phyloP scores from a whole-genome alignment of 2,797 vertebrate species.

The Girardinus metallicus region DNA sequence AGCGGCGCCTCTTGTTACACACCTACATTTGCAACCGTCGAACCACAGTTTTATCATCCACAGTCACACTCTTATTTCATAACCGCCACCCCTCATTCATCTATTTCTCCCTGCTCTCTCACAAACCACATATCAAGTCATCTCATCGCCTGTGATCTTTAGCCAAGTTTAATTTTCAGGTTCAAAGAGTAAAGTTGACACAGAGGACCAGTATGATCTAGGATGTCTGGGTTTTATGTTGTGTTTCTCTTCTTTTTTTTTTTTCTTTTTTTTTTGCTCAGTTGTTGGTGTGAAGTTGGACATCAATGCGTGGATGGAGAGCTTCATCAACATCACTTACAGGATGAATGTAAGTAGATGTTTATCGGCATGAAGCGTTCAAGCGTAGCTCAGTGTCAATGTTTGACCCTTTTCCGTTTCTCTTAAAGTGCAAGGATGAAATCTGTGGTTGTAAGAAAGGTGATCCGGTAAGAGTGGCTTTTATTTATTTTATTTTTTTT shows the following conservation, averaged over 20 bases:
- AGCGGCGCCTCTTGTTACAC: conserved; percentile 28
- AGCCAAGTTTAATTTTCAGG: conserved; percentile 68
- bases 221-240: conserved; percentile 62
- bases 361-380: background rate
- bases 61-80: conserved; percentile 37
- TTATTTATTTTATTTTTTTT: background rate
- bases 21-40: conserved; percentile 5
- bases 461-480: conserved; percentile 81
- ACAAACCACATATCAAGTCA: conserved; percentile 68
- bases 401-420: conserved; percentile 4
- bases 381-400: background rate
- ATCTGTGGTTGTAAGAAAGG: conserved; percentile 91
- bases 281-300: conserved; percentile 96
- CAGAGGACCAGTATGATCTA: conserved; percentile 64
- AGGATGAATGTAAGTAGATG: conserved; percentile 85
- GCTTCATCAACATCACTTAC: conserved; percentile 89
- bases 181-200: conserved; percentile 74
- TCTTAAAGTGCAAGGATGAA: conserved; percentile 90
- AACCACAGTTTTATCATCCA: conserved; percentile 16
- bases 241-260: background rate
- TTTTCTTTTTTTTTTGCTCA: conserved; percentile 61
- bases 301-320: conserved; percentile 87
- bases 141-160: conserved; percentile 60
- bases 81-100: conserved; percentile 40
- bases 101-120: conserved; percentile 31